A percentile compares a stretch with the other conserved stretches of the same genome.
These are phyloP conservation scores for Tachuris rubrigastra DNA, from an alignment of 2,113 vertebrate species.

Conservation along the genomic window DNA sequence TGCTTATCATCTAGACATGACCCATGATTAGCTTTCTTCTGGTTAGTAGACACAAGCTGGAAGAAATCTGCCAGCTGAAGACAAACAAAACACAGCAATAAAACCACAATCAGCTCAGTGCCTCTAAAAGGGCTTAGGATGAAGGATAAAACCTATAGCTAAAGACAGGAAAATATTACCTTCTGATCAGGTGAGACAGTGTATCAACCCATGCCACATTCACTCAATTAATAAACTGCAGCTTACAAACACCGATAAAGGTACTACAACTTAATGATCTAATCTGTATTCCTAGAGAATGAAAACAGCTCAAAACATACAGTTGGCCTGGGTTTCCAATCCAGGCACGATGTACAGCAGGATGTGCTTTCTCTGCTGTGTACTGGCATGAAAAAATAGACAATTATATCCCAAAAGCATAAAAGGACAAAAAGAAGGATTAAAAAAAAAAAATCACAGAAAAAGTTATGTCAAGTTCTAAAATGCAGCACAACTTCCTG, in stretches of 20 bases:
- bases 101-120: not conserved
- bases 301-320: conserved; percentile 5
- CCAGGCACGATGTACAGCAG: not conserved
- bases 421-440: not conserved
- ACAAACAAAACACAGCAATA: not conserved
- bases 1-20: not conserved
- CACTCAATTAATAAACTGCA: conserved; percentile 59
- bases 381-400: not conserved
- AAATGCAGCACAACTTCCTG: not conserved
- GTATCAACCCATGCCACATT: not conserved
- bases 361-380: conserved; percentile 6
- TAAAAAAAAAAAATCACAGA: not conserved
- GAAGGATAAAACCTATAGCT: conserved; percentile 42
- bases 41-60: not conserved
- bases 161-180: conserved; percentile 40
- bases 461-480: not conserved
- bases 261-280: conserved; percentile 57
- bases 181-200: conserved; percentile 28
- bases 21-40: not conserved
- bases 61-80: conserved; percentile 11
- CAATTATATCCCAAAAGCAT: not conserved
- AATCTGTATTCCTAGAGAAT: conserved; percentile 62
- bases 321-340: conserved; percentile 11
- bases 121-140: not conserved
- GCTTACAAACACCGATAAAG: conserved; percentile 60